Evolutionary conservation across 1,140 invertebrate genomes (phyloP).

Genomic region (Orchestia grillus): DNA sequence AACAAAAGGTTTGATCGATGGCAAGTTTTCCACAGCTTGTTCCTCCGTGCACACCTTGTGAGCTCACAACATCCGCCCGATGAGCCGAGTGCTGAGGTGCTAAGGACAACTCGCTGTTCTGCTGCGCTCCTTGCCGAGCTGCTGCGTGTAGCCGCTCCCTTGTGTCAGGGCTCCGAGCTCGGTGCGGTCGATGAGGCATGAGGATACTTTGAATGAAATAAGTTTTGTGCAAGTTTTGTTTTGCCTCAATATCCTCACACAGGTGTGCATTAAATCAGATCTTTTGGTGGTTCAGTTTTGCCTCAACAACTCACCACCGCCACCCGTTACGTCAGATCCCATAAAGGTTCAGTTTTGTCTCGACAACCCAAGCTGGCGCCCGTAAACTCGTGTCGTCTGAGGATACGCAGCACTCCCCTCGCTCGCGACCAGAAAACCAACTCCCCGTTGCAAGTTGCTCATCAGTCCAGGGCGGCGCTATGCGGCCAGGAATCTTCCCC

Average conservation of each 20-base stretch:
- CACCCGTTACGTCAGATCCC: neutral
- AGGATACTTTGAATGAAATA: no score
- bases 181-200: no score
- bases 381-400: neutral
- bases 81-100: no score
- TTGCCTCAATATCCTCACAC: no score
- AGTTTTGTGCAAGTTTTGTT: no score
- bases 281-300: neutral
- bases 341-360: neutral
- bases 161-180: no score
- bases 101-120: no score
- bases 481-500: conserved; percentile 46
- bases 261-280: neutral
- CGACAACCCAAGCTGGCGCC: neutral
- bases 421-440: neutral
- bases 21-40: neutral
- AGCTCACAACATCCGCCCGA: neutral
- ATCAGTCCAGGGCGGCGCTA: conserved; percentile 19
- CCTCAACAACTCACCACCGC: neutral
- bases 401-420: neutral
- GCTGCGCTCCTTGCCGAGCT: no score
- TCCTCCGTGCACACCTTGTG: neutral
- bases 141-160: no score
- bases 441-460: neutral
- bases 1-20: neutral